Conservation (phyloP, 2,797 vertebrate genomes). For the Macroramphosus scolopax region DNA sequence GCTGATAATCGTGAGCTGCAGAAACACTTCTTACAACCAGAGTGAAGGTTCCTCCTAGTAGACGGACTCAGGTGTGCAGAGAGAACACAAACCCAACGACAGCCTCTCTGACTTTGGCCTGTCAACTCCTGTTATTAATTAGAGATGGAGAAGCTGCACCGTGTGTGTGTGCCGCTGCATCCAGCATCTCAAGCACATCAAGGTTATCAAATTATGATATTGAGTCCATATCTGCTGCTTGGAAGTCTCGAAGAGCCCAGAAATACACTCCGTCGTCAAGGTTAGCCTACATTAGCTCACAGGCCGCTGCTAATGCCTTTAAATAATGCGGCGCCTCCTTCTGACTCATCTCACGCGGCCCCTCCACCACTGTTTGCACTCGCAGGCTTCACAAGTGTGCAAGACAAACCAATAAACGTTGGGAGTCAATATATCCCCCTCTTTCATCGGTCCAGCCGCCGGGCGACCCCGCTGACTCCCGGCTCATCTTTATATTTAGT, state of each 20-base stretch:
- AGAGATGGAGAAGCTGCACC: too few relatives aligned
- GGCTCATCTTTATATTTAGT: conserved; percentile 61
- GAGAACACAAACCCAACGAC: neutral
- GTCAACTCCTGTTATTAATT: too few relatives aligned
- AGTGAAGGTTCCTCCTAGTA: neutral
- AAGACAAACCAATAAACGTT: conserved; percentile 41
- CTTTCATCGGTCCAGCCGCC: conserved; percentile 21
- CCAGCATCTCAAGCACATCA: neutral
- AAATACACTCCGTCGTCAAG: conserved; percentile 19
- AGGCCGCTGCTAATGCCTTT: conserved; percentile 12
- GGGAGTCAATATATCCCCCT: conserved; percentile 39
- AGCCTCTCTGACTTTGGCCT: neutral
- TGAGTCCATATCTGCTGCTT: neutral
- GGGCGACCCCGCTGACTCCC: conserved; percentile 44
- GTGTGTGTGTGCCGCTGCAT: too few relatives aligned
- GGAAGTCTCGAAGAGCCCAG: conserved; percentile 2
- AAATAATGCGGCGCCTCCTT: conserved; percentile 7
- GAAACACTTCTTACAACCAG: too few relatives aligned
- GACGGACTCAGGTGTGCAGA: neutral
- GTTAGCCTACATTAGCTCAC: conserved; percentile 19
- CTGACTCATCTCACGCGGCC: conserved; percentile 37
- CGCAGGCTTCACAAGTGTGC: conserved; percentile 23
- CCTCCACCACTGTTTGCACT: conserved; percentile 36
- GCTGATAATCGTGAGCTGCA: too few relatives aligned
- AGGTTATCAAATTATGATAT: conserved; percentile 9